Percentiles rank a stretch among this genome's conserved stretches.
Conservation (phyloP, 2,888 invertebrate genomes). For the Drosophila hamatofila region DNA sequence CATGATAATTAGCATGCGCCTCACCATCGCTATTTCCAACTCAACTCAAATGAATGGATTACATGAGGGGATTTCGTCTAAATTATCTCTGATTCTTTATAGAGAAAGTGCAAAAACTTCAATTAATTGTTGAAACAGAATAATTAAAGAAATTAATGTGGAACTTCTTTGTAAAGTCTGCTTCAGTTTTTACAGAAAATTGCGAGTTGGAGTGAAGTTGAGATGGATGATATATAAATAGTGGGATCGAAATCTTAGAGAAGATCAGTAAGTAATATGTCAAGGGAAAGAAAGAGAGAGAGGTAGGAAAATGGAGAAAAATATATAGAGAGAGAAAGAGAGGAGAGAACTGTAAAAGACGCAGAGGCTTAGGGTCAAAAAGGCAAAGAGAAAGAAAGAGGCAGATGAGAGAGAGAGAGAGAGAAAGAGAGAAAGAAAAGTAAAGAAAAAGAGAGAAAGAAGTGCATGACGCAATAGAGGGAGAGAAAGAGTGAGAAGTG, state of each 20-base stretch:
- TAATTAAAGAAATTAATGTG: not conserved
- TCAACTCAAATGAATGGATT: not conserved
- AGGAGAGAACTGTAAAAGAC: too few species aligned
- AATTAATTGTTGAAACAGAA: not conserved
- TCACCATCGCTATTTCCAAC: not conserved
- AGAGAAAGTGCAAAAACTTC: slow-evolving; percentile 11
- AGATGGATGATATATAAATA: too few species aligned
- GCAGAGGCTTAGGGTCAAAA: too few species aligned
- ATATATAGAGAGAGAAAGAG: not conserved
- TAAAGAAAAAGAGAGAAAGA: not conserved
- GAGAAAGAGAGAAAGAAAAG: not conserved
- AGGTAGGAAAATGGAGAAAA: not conserved
- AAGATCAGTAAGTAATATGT: too few species aligned
- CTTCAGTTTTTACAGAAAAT: not conserved
- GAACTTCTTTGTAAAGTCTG: not conserved
- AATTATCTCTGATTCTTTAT: not conserved
- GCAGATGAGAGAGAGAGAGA: not conserved
- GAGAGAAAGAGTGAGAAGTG: not conserved
- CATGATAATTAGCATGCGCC: slow-evolving; percentile 43
- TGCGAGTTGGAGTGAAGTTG: not conserved
- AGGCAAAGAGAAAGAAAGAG: too few species aligned
- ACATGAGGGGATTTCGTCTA: not conserved
- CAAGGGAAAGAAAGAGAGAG: not conserved
- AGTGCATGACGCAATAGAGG: too few species aligned
- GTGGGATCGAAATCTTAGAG: too few species aligned